These are phyloP conservation scores for Lytechinus pictus DNA, from an alignment of 35 echinoderm and acorn worm genomes.

Conservation along the genomic window DNA sequence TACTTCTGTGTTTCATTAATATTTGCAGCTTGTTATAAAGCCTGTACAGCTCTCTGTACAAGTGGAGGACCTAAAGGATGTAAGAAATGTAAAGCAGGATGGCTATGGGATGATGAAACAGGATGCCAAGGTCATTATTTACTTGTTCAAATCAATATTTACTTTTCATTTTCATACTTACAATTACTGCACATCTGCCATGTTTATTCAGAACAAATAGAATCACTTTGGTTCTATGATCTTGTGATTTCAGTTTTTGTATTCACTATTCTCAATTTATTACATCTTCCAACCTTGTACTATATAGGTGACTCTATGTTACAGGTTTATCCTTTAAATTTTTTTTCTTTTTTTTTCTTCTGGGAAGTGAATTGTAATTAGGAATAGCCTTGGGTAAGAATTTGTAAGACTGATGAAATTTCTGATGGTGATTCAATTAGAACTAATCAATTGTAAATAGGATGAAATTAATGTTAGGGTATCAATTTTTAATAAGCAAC, in stretches of 20 bases:
- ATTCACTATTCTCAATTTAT: not conserved
- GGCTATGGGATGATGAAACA: conserved; percentile 65
- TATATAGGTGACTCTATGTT: too few relatives aligned
- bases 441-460: too few relatives aligned
- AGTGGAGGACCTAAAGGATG: conserved; percentile 76
- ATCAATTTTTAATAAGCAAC: too few relatives aligned
- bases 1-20: not conserved
- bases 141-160: not conserved
- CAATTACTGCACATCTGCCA: too few relatives aligned
- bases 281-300: not conserved
- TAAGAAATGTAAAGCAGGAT: conserved; percentile 92
- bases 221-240: not conserved
- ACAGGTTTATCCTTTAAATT: too few relatives aligned
- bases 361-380: too few relatives aligned
- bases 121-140: conserved; percentile 82
- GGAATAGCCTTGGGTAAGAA: too few relatives aligned
- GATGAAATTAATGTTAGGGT: too few relatives aligned
- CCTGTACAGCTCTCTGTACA: conserved; percentile 78
- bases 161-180: too few relatives aligned
- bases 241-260: not conserved
- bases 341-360: too few relatives aligned
- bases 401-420: too few relatives aligned
- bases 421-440: too few relatives aligned
- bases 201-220: not conserved
- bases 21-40: conserved; percentile 31